phyloP scores from a whole-genome alignment of 1,140 invertebrate genomes.

The Aporrectodea caliginosa region DNA sequence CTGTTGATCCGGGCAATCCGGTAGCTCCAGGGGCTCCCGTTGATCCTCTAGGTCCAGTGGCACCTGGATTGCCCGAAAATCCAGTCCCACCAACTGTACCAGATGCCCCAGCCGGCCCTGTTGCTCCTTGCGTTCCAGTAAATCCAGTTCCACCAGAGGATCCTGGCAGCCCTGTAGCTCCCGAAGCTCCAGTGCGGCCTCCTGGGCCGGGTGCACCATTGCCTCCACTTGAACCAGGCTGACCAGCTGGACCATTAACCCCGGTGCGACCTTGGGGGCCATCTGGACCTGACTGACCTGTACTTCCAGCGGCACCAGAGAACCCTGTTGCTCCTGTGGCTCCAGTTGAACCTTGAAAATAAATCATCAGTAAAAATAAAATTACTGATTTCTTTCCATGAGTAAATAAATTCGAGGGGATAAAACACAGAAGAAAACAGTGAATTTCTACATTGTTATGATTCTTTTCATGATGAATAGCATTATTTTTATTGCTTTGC shows the following conservation, averaged over 20 bases:
- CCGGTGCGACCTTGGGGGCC: constrained; percentile 1
- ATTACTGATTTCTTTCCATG: no score
- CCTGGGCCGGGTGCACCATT: background rate
- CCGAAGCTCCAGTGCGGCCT: background rate
- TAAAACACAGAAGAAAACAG: background rate
- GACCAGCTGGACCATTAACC: background rate
- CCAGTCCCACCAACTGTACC: background rate
- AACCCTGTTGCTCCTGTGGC: background rate
- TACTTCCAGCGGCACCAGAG: background rate
- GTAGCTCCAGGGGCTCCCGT: background rate
- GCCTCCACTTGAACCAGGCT: background rate
- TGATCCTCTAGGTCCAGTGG: background rate
- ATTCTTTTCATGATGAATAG: no score
- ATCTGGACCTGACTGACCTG: background rate
- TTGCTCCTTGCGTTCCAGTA: background rate
- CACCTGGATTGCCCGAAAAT: background rate
- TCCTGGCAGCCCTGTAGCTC: background rate
- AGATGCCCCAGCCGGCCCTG: background rate
- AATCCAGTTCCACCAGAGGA: constrained; percentile 2
- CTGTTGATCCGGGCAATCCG: background rate
- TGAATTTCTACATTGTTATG: no score
- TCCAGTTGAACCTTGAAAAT: background rate
- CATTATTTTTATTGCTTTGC: no score
- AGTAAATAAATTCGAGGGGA: background rate
- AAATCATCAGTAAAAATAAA: background rate